Conservation (phyloP, 2,888 invertebrate genomes). For the Horisme vitalbata region DNA sequence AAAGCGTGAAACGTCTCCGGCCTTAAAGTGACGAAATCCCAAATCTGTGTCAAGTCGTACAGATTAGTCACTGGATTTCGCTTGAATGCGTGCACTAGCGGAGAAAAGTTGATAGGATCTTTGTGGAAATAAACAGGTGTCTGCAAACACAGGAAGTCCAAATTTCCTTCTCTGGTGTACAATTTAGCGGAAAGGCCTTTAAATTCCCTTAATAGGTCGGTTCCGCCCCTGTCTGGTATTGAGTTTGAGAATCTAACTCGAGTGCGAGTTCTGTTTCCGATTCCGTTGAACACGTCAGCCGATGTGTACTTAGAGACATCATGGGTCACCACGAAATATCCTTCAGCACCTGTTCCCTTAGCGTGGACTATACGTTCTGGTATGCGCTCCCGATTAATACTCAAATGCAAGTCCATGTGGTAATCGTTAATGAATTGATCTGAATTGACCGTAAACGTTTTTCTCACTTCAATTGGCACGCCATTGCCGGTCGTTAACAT, state of each 20-base stretch:
- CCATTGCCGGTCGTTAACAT: conserved; percentile 89
- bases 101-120: conserved; percentile 92
- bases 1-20: conserved; percentile 91
- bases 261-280: conserved; percentile 90
- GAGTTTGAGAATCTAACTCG: conserved; percentile 90
- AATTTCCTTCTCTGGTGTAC: conserved; percentile 93
- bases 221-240: conserved; percentile 91
- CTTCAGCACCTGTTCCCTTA: conserved; percentile 93
- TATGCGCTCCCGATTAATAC: conserved; percentile 92
- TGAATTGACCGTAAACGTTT: conserved; percentile 89
- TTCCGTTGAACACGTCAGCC: conserved; percentile 87
- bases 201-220: conserved; percentile 91
- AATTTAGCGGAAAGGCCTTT: conserved; percentile 95
- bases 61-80: conserved; percentile 93
- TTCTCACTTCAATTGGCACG: conserved; percentile 87
- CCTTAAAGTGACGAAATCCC: conserved; percentile 92
- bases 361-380: conserved; percentile 96
- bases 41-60: conserved; percentile 92
- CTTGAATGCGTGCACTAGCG: conserved; percentile 94
- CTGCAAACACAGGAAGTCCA: conserved; percentile 94
- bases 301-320: conserved; percentile 89
- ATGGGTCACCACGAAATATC: conserved; percentile 91
- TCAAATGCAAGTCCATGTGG: conserved; percentile 64
- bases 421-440: conserved; percentile 54
- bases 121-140: conserved; percentile 93